These are phyloP conservation scores for Ceratosolen fusciceps DNA, from an alignment of 1,140 invertebrate genomes.

Conservation along the genomic window DNA sequence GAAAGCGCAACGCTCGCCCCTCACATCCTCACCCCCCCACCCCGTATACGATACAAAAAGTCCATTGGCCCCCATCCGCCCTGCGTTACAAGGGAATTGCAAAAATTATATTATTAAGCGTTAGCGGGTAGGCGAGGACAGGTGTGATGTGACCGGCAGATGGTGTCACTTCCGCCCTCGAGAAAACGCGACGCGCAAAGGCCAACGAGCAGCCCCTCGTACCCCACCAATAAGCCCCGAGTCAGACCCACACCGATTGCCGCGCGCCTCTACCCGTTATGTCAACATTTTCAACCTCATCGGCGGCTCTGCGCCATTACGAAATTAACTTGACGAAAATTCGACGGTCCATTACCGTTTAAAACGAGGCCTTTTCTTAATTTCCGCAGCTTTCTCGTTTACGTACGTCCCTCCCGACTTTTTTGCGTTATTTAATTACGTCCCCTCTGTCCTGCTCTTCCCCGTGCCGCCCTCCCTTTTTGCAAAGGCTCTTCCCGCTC, in stretches of 20 bases:
- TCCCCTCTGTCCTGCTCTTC: slow-evolving; percentile 30
- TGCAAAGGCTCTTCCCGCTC: background rate
- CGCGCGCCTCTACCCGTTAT: no score
- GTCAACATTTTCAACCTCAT: background rate
- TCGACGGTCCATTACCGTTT: background rate
- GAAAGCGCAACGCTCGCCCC: no score
- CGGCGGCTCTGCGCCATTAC: background rate
- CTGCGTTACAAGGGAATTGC: no score
- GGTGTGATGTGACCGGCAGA: slow-evolving; percentile 64
- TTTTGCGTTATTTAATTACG: slow-evolving; percentile 42
- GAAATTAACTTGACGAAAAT: background rate
- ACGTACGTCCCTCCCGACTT: slow-evolving; percentile 32
- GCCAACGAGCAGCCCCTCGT: no score
- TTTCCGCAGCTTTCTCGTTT: slow-evolving; percentile 25
- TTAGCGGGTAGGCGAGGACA: slow-evolving; percentile 53
- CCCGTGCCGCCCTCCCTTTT: slow-evolving; percentile 18
- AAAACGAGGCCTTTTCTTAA: slow-evolving; percentile 5
- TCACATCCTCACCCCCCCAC: no score
- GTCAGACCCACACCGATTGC: no score
- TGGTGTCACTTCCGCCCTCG: slow-evolving; percentile 60
- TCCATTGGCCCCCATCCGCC: no score
- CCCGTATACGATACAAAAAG: no score
- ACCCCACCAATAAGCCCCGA: no score
- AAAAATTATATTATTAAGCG: slow-evolving; percentile 9
- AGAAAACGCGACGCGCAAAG: background rate